Percentiles rank a stretch among this genome's conserved stretches.
Evolutionary conservation across 2,797 vertebrate species (phyloP).

Genomic region (Galago senegalensis): DNA sequence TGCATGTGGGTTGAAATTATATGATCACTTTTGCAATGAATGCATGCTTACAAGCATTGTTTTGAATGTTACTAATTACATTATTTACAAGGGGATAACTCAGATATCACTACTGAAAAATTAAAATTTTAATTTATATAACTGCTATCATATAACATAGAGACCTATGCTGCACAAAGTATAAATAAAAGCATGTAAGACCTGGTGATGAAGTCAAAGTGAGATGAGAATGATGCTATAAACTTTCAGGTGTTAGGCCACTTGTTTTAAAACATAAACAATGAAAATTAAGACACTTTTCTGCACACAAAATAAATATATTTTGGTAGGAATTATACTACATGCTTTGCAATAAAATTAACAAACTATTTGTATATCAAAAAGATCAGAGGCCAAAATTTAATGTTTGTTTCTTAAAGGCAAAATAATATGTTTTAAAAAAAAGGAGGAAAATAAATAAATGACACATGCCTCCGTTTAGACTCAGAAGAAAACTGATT

Average conservation of each 20-base stretch:
- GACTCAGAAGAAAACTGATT: background rate
- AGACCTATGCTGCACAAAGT: background rate
- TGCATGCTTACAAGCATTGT: fast-evolving
- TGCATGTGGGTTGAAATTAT: background rate
- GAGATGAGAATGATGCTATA: background rate
- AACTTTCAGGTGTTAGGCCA: background rate
- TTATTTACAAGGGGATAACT: background rate
- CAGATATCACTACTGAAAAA: background rate
- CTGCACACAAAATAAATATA: background rate
- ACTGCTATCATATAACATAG: background rate
- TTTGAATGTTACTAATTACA: background rate
- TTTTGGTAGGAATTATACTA: background rate
- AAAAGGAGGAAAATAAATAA: background rate
- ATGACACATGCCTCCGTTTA: background rate
- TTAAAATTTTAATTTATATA: background rate
- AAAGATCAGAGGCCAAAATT: background rate
- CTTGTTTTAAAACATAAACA: background rate
- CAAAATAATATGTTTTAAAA: slow-evolving; percentile 34
- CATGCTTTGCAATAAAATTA: background rate
- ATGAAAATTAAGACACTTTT: background rate
- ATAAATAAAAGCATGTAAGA: background rate
- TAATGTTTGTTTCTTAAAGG: background rate
- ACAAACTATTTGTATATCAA: background rate
- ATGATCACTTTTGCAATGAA: background rate
- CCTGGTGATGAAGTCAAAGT: background rate